Base-by-base conservation (phyloP, 2,797 vertebrate species). In the Babyrousa celebensis region DNA sequence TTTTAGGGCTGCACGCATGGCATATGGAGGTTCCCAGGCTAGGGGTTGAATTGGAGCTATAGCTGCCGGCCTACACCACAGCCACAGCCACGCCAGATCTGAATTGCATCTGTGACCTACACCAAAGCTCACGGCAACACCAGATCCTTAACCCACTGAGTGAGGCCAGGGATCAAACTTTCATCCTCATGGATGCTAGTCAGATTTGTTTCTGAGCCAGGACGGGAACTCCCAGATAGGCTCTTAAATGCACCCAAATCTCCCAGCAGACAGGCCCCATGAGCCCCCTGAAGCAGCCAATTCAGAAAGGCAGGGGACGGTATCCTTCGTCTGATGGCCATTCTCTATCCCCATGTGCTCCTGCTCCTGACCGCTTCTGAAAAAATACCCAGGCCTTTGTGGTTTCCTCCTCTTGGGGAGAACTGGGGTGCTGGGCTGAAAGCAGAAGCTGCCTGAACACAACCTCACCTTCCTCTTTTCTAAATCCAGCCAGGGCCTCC, bases 371-470 rank as follows among this genome's bases (percentile, higher is more conserved):
- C 29, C 70, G 56, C 54, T 70, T 77, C 84, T 21, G 27, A 40
- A 16, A 1, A 68, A 79, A 79, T 11, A 0, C 58, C 58, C 0
- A 5, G 16, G 80, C 68, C 80, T 95, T 54, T 62, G 54, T 21
- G 15, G 14, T 3, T 54, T 29, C 40, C 56, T 67, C 20, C 52
- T 83, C 78, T 52, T 18, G 65, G 43, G 85, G 88, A 92, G 7
- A 10, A 71, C 17, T 27, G 54, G 70, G 58, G 82, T 48, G 79
- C 91, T 32, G 15, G 12, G 56, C 72, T 54, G 40, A 91, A 97
- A 97, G 91, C 74, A 96, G 94, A 96, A 95, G 75, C 65, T 79
- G 77, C 68, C 90, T 58, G n/a, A 60, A 89, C 54, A 71, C 27
- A 36, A 17, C 54, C 58, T 62, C 70, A 62, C 74, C 86, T 96